phyloP scores from a whole-genome alignment of 1,140 invertebrate genomes.

The Centruroides sculpturatus region DNA sequence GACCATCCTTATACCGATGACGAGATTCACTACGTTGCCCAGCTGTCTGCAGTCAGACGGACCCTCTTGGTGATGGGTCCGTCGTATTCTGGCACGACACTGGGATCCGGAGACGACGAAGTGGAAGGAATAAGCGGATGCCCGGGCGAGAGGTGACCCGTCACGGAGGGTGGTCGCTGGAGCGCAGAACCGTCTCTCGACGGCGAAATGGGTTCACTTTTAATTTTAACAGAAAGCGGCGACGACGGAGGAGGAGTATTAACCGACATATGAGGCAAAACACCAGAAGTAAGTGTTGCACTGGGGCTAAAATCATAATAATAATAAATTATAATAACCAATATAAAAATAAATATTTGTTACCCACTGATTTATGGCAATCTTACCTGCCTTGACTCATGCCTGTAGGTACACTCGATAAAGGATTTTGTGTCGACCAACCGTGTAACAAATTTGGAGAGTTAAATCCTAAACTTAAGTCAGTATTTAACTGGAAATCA shows the following conservation, averaged over 20 bases:
- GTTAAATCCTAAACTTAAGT: conserved; percentile 20
- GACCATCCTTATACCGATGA: too few relatives aligned
- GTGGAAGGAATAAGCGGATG: conserved; percentile 26
- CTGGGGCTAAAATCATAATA: too few relatives aligned
- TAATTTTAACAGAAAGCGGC: conserved; percentile 73
- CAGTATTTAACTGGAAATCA: conserved; percentile 28
- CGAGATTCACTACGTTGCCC: neutral
- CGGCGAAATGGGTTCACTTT: conserved; percentile 59
- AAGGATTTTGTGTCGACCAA: conserved; percentile 24
- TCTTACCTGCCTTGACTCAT: neutral
- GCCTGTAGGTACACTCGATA: neutral
- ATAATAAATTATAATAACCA: neutral
- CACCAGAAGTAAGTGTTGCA: too few relatives aligned
- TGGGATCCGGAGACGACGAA: conserved; percentile 24
- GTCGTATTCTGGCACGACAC: conserved; percentile 54
- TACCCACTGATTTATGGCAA: neutral
- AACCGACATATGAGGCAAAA: conserved; percentile 42
- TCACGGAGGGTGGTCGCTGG: conserved; percentile 14
- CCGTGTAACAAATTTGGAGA: conserved; percentile 17
- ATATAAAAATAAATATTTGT: neutral
- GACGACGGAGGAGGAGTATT: conserved; percentile 59
- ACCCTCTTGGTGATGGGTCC: conserved; percentile 32
- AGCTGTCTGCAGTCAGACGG: conserved; percentile 6
- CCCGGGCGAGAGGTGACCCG: conserved; percentile 38
- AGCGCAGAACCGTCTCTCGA: conserved; percentile 24